These are phyloP conservation scores for Tiliacea citrago DNA, from an alignment of 2,888 invertebrate species.

Conservation along the genomic window DNA sequence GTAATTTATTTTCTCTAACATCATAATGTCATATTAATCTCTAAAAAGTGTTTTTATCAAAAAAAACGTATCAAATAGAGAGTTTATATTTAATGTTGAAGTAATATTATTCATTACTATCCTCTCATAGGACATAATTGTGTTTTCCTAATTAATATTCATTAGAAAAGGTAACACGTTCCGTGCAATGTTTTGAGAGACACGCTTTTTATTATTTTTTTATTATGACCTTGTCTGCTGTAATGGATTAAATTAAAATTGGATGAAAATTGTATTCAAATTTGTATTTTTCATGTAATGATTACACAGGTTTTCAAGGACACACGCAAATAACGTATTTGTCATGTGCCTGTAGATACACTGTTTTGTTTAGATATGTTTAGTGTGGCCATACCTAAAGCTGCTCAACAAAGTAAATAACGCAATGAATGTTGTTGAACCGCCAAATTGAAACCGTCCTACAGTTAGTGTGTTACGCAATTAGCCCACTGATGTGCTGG, in stretches of 20 bases:
- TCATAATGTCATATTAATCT: no score
- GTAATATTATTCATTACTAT: conserved; percentile 35
- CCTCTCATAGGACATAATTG: conserved; percentile 30
- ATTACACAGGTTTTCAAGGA: not conserved
- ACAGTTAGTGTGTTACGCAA: no score
- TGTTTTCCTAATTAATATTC: conserved; percentile 47
- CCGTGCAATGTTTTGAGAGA: conserved; percentile 16
- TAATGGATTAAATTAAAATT: conserved; percentile 23
- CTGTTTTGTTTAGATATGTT: not conserved
- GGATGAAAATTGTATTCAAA: not conserved
- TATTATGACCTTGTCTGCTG: not conserved
- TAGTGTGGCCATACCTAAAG: no score
- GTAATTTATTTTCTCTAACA: not conserved
- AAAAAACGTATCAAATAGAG: conserved; percentile 7
- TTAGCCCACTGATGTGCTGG: no score
- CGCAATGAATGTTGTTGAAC: no score
- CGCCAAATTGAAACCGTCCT: no score
- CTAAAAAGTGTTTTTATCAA: not conserved
- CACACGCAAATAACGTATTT: not conserved
- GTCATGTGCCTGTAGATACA: not conserved
- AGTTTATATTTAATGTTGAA: not conserved
- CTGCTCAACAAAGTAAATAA: no score
- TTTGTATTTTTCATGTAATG: not conserved
- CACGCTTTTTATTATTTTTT: conserved; percentile 8
- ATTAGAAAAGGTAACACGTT: conserved; percentile 13